These are phyloP conservation scores for Scaptomyza graminum DNA, from an alignment of 1,140 invertebrate genomes.

Conservation along the genomic window DNA sequence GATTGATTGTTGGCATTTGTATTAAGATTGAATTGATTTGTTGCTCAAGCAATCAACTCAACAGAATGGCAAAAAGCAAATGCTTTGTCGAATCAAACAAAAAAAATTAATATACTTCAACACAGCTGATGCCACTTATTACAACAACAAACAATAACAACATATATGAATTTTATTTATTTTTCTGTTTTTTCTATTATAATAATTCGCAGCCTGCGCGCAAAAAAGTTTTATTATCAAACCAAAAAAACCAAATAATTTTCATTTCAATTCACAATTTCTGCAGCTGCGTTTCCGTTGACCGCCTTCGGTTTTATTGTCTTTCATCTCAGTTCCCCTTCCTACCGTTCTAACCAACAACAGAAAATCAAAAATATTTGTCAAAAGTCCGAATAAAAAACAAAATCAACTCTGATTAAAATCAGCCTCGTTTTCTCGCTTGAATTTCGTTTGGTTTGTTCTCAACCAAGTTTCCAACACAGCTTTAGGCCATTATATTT, in stretches of 20 bases:
- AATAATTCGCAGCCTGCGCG: conserved; percentile 32
- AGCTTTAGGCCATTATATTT: conserved; percentile 70
- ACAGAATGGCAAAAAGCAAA: neutral
- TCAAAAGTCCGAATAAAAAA: neutral
- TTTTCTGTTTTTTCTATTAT: conserved; percentile 18
- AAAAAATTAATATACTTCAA: conserved; percentile 36
- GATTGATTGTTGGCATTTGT: conserved; percentile 51
- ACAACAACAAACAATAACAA: conserved; percentile 21
- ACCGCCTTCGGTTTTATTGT: conserved; percentile 66
- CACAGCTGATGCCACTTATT: conserved; percentile 62
- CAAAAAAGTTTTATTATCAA: conserved; percentile 2
- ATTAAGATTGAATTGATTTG: conserved; percentile 50
- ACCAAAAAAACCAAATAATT: conserved; percentile 22
- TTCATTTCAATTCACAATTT: conserved; percentile 43
- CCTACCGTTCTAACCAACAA: neutral
- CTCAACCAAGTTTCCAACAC: conserved; percentile 57
- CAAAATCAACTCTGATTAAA: conserved; percentile 50
- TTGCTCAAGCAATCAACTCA: conserved; percentile 22
- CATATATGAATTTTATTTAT: conserved; percentile 32
- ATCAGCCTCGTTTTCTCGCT: conserved; percentile 58
- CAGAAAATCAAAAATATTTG: conserved; percentile 9
- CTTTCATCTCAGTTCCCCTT: neutral
- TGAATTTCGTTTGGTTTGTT: conserved; percentile 19
- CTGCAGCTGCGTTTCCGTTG: conserved; percentile 64
- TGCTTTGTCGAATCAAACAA: neutral